phyloP scores from a whole-genome alignment of 2,113 vertebrate species.

The Aix galericulata region DNA sequence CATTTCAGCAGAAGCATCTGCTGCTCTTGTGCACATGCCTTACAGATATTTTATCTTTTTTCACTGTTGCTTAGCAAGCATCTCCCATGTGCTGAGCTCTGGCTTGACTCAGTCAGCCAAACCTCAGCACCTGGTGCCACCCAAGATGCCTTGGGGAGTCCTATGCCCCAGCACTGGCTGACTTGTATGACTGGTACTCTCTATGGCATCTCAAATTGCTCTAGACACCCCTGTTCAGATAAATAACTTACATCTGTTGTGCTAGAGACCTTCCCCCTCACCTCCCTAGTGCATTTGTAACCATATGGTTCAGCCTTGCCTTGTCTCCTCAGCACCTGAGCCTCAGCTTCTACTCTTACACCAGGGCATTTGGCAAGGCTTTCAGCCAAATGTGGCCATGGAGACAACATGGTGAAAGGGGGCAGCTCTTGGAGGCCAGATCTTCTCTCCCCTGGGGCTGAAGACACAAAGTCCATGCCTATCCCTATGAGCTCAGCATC shows the following conservation, averaged over 20 bases:
- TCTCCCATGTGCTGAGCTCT: neutral
- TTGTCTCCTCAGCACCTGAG: neutral
- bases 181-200: neutral
- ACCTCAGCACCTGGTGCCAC: neutral
- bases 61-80: neutral
- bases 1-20: neutral
- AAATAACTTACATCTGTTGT: neutral
- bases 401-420: neutral
- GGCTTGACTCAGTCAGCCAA: neutral
- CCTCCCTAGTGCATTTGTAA: neutral
- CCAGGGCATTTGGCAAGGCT: neutral
- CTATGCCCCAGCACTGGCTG: neutral
- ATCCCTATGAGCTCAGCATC: neutral
- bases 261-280: neutral
- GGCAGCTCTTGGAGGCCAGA: neutral
- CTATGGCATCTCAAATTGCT: neutral
- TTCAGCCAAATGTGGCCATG: neutral
- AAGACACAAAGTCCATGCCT: neutral
- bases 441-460: neutral
- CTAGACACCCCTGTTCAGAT: neutral
- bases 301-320: rapidly evolving
- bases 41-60: neutral
- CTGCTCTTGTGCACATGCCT: neutral
- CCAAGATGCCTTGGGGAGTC: neutral
- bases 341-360: neutral